These are phyloP conservation scores for Cantharis flavilabris DNA, from an alignment of 2,888 invertebrate species.

Conservation along the genomic window DNA sequence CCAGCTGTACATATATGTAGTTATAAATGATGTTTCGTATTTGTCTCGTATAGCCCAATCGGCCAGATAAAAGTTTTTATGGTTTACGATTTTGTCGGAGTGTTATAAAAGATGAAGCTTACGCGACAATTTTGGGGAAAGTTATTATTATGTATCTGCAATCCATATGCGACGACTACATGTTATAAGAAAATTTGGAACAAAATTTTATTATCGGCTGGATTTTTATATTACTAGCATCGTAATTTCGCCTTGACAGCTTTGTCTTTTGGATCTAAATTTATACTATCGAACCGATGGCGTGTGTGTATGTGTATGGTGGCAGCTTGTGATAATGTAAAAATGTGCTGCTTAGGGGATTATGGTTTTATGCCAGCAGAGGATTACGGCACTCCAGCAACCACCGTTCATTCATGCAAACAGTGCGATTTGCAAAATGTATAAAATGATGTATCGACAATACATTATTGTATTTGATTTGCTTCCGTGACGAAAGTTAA, in stretches of 20 bases:
- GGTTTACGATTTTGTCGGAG: background rate
- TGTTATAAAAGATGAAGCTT: conserved; percentile 1
- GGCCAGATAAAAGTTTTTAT: background rate
- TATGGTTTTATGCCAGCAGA: conserved; percentile 40
- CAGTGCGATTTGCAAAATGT: conserved; percentile 15
- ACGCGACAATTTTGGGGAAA: conserved; percentile 1
- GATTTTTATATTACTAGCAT: conserved; percentile 22
- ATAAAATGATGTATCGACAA: conserved; percentile 19
- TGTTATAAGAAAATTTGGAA: background rate
- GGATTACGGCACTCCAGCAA: conserved; percentile 40
- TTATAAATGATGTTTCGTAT: background rate
- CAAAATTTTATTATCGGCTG: conserved; percentile 19
- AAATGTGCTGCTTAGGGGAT: conserved; percentile 34
- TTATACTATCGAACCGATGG: conserved; percentile 17
- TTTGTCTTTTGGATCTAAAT: conserved; percentile 25
- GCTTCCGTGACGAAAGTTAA: conserved; percentile 2
- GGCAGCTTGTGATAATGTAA: conserved; percentile 44
- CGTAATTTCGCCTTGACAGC: conserved; percentile 21
- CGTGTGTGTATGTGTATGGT: conserved; percentile 14
- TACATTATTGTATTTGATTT: background rate
- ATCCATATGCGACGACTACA: background rate
- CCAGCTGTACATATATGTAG: background rate
- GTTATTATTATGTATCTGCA: conserved; percentile 4
- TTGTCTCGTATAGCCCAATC: background rate
- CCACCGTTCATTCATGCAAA: conserved; percentile 31